Conservation (phyloP, 1,140 invertebrate genomes). For the Drosophila nigrodunni region DNA sequence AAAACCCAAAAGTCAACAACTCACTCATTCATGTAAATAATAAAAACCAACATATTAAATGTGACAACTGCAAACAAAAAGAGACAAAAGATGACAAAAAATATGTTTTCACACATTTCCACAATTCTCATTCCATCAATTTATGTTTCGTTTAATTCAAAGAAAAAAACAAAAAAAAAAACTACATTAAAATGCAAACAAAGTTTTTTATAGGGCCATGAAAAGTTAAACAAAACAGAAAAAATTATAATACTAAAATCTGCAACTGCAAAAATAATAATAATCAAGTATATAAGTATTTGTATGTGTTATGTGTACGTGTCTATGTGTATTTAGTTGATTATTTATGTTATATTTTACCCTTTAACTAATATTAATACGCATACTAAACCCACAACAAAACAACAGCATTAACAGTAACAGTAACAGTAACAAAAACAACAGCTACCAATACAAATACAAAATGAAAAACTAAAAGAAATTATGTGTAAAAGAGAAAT, state of each 20-base stretch:
- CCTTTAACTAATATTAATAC: conserved; percentile 74
- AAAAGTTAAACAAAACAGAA: conserved; percentile 22
- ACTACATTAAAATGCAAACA: conserved; percentile 35
- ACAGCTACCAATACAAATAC: conserved; percentile 9
- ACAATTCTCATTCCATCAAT: conserved; percentile 31
- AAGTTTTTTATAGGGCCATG: conserved; percentile 37
- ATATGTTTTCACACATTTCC: conserved; percentile 42
- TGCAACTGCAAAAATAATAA: conserved; percentile 56
- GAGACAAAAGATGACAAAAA: conserved; percentile 31
- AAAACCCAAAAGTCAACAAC: conserved; percentile 62
- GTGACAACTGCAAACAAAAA: conserved; percentile 37
- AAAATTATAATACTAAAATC: conserved; percentile 27
- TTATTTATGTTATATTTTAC: conserved; percentile 62
- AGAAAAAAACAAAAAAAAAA: conserved; percentile 24
- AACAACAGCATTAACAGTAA: conserved; percentile 24
- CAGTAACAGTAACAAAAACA: not conserved
- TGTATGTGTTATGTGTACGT: conserved; percentile 82
- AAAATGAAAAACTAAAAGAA: not conserved
- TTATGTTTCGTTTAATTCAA: conserved; percentile 30
- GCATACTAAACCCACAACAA: conserved; percentile 64
- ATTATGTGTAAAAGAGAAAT: conserved; percentile 4
- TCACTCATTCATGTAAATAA: conserved; percentile 73
- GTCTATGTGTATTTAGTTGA: conserved; percentile 84
- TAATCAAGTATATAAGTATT: conserved; percentile 67
- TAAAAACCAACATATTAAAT: conserved; percentile 47